These are phyloP conservation scores for Crossaster papposus DNA, from an alignment of 53 echinoderm and acorn worm species.

Conservation along the genomic window DNA sequence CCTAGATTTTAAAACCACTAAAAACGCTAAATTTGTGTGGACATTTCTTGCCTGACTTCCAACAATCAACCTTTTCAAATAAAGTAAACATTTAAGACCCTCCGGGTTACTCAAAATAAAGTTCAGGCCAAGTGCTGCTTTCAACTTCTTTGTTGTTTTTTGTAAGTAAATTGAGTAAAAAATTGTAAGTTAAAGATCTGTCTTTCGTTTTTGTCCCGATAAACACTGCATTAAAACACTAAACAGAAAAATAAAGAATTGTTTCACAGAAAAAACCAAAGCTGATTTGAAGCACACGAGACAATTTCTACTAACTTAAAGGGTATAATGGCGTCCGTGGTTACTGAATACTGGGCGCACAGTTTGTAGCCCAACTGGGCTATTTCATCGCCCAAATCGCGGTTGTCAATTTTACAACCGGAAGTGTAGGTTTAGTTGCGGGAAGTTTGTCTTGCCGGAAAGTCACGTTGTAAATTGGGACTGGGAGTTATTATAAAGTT, in stretches of 20 bases:
- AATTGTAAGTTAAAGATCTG: too few relatives aligned
- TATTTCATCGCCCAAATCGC: conserved; percentile 14
- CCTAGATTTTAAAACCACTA: background rate
- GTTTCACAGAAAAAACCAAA: too few relatives aligned
- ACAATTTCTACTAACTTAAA: conserved; percentile 8
- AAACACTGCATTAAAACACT: too few relatives aligned
- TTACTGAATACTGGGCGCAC: background rate
- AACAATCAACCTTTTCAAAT: background rate
- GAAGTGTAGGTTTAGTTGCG: conserved; percentile 16
- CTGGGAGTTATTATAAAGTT: background rate
- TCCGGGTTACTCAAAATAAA: conserved; percentile 22
- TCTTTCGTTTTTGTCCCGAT: too few relatives aligned
- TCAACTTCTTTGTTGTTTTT: background rate
- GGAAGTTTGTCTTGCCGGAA: conserved; percentile 8
- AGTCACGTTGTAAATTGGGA: background rate
- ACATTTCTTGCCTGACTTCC: background rate
- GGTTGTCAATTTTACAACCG: conserved; percentile 10
- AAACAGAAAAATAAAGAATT: too few relatives aligned
- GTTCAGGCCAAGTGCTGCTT: background rate
- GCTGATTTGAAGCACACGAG: background rate
- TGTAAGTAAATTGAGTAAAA: background rate
- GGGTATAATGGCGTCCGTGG: conserved; percentile 26
- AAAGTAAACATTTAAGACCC: too few relatives aligned
- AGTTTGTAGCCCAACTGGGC: conserved; percentile 15
- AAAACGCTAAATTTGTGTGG: background rate